These are phyloP conservation scores for Osmoderma eremita DNA, from an alignment of 2,888 invertebrate genomes.

Conservation along the genomic window DNA sequence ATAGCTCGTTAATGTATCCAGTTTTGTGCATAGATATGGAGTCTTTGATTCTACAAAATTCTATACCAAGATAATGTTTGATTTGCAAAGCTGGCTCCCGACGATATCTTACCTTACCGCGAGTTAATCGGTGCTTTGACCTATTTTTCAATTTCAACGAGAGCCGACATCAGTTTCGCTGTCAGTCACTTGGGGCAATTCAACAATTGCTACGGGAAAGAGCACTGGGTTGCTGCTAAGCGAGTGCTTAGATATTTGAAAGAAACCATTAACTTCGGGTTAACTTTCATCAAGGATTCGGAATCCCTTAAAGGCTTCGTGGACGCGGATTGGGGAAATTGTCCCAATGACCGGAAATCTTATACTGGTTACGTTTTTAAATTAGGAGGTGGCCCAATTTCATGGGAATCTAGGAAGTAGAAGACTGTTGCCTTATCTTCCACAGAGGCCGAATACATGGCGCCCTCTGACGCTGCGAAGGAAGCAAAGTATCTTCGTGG, in stretches of 20 bases:
- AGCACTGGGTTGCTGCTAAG: constrained; percentile 46
- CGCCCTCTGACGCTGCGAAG: too few species aligned
- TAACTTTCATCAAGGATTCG: too few species aligned
- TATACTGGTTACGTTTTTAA: constrained; percentile 44
- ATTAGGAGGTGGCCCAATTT: constrained; percentile 10
- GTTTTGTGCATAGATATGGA: constrained; percentile 45
- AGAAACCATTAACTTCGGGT: too few species aligned
- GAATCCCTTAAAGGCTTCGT: constrained; percentile 40
- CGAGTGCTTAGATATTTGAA: constrained; percentile 45
- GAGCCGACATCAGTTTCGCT: constrained; percentile 46
- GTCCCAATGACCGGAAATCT: constrained; percentile 44
- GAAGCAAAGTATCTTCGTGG: too few species aligned
- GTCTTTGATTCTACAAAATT: too few species aligned
- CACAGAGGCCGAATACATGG: constrained; percentile 39
- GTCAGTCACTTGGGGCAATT: too few species aligned
- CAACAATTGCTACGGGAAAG: constrained; percentile 13
- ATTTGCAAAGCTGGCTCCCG: constrained; percentile 34
- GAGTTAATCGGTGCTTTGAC: constrained; percentile 43
- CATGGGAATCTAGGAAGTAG: constrained; percentile 32
- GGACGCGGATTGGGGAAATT: constrained; percentile 47
- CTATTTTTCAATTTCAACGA: constrained; percentile 42
- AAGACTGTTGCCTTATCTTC: constrained; percentile 29
- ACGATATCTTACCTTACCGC: constrained; percentile 40
- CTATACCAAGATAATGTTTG: too few species aligned
- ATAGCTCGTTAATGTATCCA: constrained; percentile 45